Percentiles rank a stretch among this genome's conserved stretches.
These are phyloP conservation scores for Steinernema feltiae DNA, from an alignment of 1,140 invertebrate species.

Conservation along the genomic window DNA sequence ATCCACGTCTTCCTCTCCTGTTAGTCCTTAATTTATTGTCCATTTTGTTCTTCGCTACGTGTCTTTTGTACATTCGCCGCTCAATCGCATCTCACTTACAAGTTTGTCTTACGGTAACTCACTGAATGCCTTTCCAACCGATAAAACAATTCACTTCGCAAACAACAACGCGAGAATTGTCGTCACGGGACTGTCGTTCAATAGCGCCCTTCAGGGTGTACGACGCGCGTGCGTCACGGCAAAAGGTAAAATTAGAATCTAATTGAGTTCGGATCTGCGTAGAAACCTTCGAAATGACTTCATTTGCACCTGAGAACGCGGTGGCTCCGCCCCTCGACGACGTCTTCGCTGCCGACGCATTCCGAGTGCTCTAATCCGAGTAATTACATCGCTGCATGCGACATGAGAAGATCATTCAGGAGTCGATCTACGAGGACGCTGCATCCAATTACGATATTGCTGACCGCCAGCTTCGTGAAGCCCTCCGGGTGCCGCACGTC, in stretches of 20 bases:
- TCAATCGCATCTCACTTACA: conserved; percentile 9
- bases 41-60: not conserved
- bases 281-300: no score
- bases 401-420: not conserved
- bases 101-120: not conserved
- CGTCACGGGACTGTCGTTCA: no score
- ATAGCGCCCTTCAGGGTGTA: no score
- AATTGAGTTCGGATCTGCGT: no score
- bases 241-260: no score
- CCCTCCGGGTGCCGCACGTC: not conserved
- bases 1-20: not conserved
- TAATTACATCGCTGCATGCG: not conserved
- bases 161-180: no score
- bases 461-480: not conserved
- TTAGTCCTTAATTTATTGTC: no score
- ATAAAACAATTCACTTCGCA: no score
- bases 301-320: no score
- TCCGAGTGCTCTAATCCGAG: not conserved
- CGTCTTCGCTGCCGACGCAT: not conserved
- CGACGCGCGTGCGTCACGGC: no score
- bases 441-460: not conserved
- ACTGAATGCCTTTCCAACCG: conserved; percentile 16
- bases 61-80: conserved; percentile 9
- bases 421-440: not conserved
- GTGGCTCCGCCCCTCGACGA: not conserved